Evolutionary conservation across 2,113 vertebrate species (phyloP).

Genomic region (Rhineura floridana): DNA sequence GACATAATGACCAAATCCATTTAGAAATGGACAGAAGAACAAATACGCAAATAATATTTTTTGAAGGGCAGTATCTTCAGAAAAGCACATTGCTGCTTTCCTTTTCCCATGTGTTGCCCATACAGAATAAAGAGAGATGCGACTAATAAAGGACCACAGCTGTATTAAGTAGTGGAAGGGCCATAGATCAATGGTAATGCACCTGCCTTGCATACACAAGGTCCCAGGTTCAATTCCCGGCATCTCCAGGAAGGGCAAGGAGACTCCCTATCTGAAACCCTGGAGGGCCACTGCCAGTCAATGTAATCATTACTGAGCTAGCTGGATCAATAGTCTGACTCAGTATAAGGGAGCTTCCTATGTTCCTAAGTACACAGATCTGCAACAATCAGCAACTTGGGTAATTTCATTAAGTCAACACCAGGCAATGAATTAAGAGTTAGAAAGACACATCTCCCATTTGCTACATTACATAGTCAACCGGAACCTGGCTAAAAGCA

Average conservation of each 20-base stretch:
- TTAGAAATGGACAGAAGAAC: neutral
- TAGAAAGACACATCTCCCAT: neutral
- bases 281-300: too few relatives aligned
- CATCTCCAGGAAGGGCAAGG: too few relatives aligned
- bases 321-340: too few relatives aligned
- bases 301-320: too few relatives aligned
- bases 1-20: neutral
- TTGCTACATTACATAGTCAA: neutral
- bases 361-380: too few relatives aligned
- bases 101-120: neutral
- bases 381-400: neutral
- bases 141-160: neutral
- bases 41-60: neutral
- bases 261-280: too few relatives aligned
- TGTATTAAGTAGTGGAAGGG: too few relatives aligned
- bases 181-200: too few relatives aligned
- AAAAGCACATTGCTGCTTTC: neutral
- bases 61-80: neutral
- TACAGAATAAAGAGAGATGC: neutral
- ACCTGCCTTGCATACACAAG: too few relatives aligned
- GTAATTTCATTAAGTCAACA: neutral
- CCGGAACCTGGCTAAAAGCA: neutral
- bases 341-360: too few relatives aligned
- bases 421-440: neutral
- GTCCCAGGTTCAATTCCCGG: too few relatives aligned